Evolutionary conservation across 2,888 invertebrate genomes (phyloP), one percentile per base, ranked within the genome.

Genomic region (Conops quadrifasciatus): DNA sequence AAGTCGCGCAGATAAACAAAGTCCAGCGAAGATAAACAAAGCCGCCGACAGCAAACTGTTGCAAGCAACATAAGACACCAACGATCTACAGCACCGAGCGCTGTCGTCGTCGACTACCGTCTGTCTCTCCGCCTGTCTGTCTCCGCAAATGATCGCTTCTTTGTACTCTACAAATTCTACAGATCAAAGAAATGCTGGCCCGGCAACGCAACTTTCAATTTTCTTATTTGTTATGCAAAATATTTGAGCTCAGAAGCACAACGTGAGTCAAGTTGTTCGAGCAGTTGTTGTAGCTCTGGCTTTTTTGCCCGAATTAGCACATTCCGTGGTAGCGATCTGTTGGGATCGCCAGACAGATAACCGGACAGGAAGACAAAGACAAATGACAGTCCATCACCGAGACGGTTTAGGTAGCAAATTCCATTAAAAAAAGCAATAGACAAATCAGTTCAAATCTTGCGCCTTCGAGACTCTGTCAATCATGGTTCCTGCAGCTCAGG

Each of bases 191-290:
- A 45, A 67, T 67, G 58, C 28, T 59, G 19, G 49, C 58, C 47
- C 26, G 56, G 9, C 5, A 36, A 36, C 36, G 5, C 58, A 51
- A 68, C 68, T 68, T 68, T 68, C 68, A 62, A 36, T 68, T 68
- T 68, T 68, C 60, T 11, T 62, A 28, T 60, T 68, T 68, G 49
- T 68, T 62, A 62, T 68, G 62, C 68, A 62, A 62, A 68, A 9
- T 15, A 58, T 11, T 28, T 28, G 16, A 58, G 16, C 28, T 15
- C 24, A 58, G 28, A 58, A 9, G 4, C 36, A 28, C 4, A 58
- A 11, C 15, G 58, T 58, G 58, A 58, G 24, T 28, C 58, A 58
- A 36, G 36, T 36, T 36, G 36, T 36, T 36, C 9, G 36, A 9
- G 28, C 13, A 24, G 21, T 56, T 24, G 11, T 15, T 24, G 28